Evolutionary conservation across 2,113 vertebrate species (phyloP).

Genomic region (Petaurus breviceps): DNA sequence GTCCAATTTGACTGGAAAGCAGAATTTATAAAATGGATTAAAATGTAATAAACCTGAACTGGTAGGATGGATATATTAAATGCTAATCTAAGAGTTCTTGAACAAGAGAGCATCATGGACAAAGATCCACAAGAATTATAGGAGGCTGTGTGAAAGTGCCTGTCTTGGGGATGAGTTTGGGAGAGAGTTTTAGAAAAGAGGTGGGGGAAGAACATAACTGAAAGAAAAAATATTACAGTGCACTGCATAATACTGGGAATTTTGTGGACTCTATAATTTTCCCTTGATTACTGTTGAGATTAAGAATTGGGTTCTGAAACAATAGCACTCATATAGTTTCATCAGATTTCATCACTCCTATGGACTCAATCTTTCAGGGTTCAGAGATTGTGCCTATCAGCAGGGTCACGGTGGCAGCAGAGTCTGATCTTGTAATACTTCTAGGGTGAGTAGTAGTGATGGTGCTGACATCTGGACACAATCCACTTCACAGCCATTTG

Average conservation of each 20-base stretch:
- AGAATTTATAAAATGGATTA: background rate
- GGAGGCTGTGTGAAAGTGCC: too few species aligned
- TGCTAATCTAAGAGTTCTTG: background rate
- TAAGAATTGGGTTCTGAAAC: background rate
- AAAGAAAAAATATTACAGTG: background rate
- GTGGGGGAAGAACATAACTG: background rate
- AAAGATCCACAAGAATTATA: background rate
- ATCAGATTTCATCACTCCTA: background rate
- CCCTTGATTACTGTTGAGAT: background rate
- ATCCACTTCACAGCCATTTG: background rate
- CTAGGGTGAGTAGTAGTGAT: background rate
- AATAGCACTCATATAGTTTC: background rate
- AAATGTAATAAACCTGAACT: background rate
- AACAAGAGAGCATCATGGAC: too few species aligned
- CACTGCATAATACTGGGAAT: background rate
- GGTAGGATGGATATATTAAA: background rate
- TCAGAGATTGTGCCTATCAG: background rate
- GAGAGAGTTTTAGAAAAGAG: background rate
- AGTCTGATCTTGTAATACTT: background rate
- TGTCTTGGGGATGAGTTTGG: background rate
- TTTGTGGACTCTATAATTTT: background rate
- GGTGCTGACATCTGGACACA: background rate
- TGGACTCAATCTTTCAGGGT: background rate
- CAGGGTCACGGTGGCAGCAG: background rate
- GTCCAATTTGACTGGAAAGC: background rate